A percentile compares a stretch with the other conserved stretches of the same genome.
phyloP scores from a whole-genome alignment of 2,113 vertebrate species.

The Forbesichthys agassizii region DNA sequence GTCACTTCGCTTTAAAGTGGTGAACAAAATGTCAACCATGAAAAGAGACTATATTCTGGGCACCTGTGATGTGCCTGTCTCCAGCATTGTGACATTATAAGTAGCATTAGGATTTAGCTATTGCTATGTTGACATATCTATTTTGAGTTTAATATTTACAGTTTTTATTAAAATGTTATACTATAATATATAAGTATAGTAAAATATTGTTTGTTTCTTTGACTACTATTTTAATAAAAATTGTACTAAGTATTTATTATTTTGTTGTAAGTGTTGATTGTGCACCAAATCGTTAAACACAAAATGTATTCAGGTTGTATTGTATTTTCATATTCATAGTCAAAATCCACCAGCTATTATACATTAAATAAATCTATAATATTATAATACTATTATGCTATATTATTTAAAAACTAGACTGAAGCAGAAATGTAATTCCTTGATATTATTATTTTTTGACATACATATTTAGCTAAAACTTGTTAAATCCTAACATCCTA shows the following conservation, averaged over 20 bases:
- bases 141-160: constrained; percentile 62
- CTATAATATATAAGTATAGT: constrained; percentile 60
- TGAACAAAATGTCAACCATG: constrained; percentile 83
- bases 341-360: too few species aligned
- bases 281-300: too few species aligned
- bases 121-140: constrained; percentile 62
- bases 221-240: constrained; percentile 9
- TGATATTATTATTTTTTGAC: constrained; percentile 4
- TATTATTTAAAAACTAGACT: too few species aligned
- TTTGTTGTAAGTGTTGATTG: too few species aligned
- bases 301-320: too few species aligned
- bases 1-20: constrained; percentile 82
- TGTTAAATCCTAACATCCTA: constrained; percentile 75
- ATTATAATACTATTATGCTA: too few species aligned
- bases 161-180: not conserved
- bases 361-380: too few species aligned
- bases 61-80: constrained; percentile 74
- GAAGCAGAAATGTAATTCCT: too few species aligned
- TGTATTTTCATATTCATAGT: too few species aligned
- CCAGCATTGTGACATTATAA: constrained; percentile 65
- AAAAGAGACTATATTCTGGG: constrained; percentile 80
- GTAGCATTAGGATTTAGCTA: not conserved
- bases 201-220: constrained; percentile 46
- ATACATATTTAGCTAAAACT: constrained; percentile 59
- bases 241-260: too few species aligned